Evolutionary conservation across 2,888 invertebrate species (phyloP).

Genomic region (Agonopterix subpropinquella): DNA sequence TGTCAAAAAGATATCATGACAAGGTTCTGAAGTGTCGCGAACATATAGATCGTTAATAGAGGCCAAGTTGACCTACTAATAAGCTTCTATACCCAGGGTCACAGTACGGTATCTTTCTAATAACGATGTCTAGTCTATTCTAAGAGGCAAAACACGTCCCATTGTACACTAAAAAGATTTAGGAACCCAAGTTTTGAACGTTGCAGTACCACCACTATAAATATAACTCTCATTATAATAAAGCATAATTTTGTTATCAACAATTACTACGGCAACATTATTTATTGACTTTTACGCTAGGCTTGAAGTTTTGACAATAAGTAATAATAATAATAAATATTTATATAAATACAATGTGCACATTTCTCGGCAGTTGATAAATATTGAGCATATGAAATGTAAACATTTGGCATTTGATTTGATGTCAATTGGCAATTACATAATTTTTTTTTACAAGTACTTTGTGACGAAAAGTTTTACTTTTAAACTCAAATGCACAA

Average conservation of each 20-base stretch:
- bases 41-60: no score
- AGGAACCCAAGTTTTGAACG: conserved; percentile 49
- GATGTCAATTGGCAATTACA: conserved; percentile 22
- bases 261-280: conserved; percentile 65
- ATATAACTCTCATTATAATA: conserved; percentile 63
- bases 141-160: conserved; percentile 6
- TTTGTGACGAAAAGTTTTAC: conserved; percentile 39
- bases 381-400: conserved; percentile 47
- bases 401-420: conserved; percentile 49
- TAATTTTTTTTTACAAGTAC: conserved; percentile 31
- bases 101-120: no score
- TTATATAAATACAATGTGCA: conserved; percentile 56
- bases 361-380: conserved; percentile 42
- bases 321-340: conserved; percentile 32
- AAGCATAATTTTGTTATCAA: conserved; percentile 66
- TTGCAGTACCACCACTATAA: conserved; percentile 49
- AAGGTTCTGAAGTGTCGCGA: no score
- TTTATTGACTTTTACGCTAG: conserved; percentile 58
- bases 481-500: conserved; percentile 26
- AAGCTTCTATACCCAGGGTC: no score
- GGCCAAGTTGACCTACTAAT: no score
- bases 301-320: conserved; percentile 49
- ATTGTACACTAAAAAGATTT: conserved; percentile 20
- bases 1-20: no score
- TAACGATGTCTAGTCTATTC: no score